Base-by-base conservation (phyloP, 2,888 invertebrate species). In the Cryptus armator region DNA sequence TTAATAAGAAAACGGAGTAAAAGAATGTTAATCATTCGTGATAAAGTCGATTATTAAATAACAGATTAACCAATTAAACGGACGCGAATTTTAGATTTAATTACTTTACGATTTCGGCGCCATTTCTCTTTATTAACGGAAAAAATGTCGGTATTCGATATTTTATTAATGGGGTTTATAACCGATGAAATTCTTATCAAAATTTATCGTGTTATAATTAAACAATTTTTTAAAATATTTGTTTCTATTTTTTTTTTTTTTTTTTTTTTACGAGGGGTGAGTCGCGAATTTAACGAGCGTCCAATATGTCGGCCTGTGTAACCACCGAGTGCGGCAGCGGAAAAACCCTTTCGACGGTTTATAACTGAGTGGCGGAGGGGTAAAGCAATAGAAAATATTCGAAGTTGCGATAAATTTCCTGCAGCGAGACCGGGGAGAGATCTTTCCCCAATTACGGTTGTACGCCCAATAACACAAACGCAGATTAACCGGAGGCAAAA, bases 381-480 rank as follows among this genome's bases (percentile, higher is more conserved):
- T n/a, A 9, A 37, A 2, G 37, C 6, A 9, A 37, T 37, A 9
- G 37, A 37, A 37, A 9, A 43, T 32, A 53, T 24, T n/a, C 51
- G 48, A 70, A 5, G 32, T 70, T 16, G 51, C 48, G 44, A 70
- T 67, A 67, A 81, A 75, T 53, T 67, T 44, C 2, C 32, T 14
- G 48, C 19, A 16, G 67, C 53, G 43, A 19, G 56, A 56, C 12
- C 56, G 56, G 12, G 19, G 74, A 16, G 59, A 59, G 48, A 71
- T 66, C 71, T 44, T 77, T 46, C 9, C 74, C 51, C 70, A 78
- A 84, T 78, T 81, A 86, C 78, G 74, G 44, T 67, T 12, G 62
- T 68, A 48, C 46, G 37, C 53, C 75, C 75, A 84, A 81, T 81
- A 83, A 83, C 62, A 46, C 72, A 78, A 78, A 78, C 78, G 72